These are phyloP conservation scores for Holcopasites calliopsidis DNA, from an alignment of 1,140 invertebrate species.

Conservation along the genomic window DNA sequence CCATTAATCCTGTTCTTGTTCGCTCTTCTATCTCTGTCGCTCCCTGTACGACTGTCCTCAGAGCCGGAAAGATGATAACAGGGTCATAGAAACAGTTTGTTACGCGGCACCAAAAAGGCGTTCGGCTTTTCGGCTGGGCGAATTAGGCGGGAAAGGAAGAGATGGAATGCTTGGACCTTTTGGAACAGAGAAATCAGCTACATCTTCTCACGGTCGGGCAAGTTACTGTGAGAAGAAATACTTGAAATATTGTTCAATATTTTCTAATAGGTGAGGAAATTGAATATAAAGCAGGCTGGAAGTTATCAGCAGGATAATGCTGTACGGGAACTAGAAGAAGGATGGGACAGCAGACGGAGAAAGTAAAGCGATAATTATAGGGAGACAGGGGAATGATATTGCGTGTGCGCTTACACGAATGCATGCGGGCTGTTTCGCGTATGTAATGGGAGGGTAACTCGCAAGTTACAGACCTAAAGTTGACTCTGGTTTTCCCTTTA, in stretches of 20 bases:
- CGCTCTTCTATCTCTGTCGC: constrained; percentile 20
- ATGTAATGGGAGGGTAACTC: constrained; percentile 63
- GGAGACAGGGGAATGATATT: constrained; percentile 24
- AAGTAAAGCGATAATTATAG: constrained; percentile 34
- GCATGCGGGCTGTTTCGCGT: constrained; percentile 41
- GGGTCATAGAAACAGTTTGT: constrained; percentile 65
- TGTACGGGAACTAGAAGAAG: not conserved
- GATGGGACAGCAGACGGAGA: not conserved
- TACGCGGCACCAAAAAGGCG: constrained; percentile 52
- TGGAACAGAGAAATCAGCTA: not conserved
- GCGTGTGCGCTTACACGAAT: constrained; percentile 30
- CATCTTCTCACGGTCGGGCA: too few relatives aligned
- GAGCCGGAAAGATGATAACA: constrained; percentile 67
- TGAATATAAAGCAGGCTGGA: not conserved
- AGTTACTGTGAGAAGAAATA: too few relatives aligned
- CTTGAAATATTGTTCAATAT: too few relatives aligned
- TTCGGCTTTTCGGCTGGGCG: not conserved
- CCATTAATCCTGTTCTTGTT: constrained; percentile 70
- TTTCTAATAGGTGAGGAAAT: too few relatives aligned
- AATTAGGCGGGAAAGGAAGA: not conserved
- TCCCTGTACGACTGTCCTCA: constrained; percentile 56
- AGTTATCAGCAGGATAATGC: not conserved
- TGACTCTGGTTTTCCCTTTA: constrained; percentile 74
- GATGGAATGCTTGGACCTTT: too few relatives aligned
- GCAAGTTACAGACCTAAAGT: constrained; percentile 65